Conservation (phyloP, 2,113 vertebrate genomes). For the Romanogobio albipinnatus region DNA sequence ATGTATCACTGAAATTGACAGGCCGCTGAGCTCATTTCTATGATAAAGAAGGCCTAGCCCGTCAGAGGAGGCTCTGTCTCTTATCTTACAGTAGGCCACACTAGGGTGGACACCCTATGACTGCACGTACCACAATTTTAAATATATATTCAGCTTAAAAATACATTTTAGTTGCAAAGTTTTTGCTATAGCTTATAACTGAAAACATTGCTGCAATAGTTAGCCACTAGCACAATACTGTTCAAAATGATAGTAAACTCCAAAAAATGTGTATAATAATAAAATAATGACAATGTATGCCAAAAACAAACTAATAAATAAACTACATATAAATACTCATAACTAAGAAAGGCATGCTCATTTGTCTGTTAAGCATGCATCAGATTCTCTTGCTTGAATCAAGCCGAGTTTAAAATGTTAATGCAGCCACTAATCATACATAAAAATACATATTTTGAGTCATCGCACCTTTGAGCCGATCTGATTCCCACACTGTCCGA, state of each 20-base stretch:
- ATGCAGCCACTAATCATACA: not conserved
- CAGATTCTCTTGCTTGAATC: not conserved
- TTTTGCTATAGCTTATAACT: not conserved
- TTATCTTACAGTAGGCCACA: constrained; percentile 44
- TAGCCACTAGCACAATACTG: not conserved
- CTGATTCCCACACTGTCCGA: constrained; percentile 98
- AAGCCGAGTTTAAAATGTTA: not conserved
- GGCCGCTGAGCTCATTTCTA: not conserved
- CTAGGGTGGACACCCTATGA: constrained; percentile 46
- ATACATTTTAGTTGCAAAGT: not conserved
- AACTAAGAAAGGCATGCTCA: not conserved
- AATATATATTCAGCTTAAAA: not conserved
- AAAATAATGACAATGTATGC: not conserved
- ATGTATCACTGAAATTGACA: not conserved
- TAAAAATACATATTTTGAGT: not conserved
- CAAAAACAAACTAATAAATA: not conserved
- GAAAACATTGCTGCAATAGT: not conserved
- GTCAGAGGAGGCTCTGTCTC: not conserved
- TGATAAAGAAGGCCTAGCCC: constrained; percentile 32
- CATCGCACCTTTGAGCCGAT: constrained; percentile 91
- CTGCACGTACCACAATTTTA: not conserved
- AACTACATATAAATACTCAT: not conserved
- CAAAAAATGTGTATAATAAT: not conserved
- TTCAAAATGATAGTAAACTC: not conserved
- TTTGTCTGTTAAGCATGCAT: not conserved